Base-by-base conservation (phyloP, 64 coral and sea anemone species). In the Montipora foliosa region DNA sequence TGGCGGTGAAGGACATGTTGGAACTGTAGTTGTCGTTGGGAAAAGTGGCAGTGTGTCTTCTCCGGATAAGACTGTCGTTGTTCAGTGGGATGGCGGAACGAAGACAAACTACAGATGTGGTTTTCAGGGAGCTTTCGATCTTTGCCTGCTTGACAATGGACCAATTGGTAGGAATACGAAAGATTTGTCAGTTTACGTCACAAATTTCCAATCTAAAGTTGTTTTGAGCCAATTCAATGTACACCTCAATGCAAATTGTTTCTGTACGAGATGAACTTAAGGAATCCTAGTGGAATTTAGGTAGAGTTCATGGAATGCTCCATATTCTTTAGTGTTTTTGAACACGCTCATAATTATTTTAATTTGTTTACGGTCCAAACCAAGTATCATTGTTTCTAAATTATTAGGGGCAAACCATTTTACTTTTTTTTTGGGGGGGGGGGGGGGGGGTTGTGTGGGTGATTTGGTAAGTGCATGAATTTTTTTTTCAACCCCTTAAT, bases 21-120 rank as follows among this genome's bases (percentile, higher is more conserved):
- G 96, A 11, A 98, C 96, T 20, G 96, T 98, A 52, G 93, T 98
- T 93, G 88, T 98, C 51, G 93, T 98, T 2, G 96, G 96, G 0
- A 73, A 77, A 81, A 89, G 78, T 13, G 96, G 96, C 0, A 98
- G 96, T 21, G 75, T 81, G 12, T 74, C 96, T 86, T 98, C 96
- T 57, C 96, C 96, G 14, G 96, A 98, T 76, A 98, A 98, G 73
- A 98, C 96, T 90, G 96, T 98, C 16, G 93, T 98, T 20, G 96
- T 98, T 19, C 96, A 98, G 79, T 98, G 96, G 96, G 96, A 98
- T 77, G 91, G 86, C 53, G 96, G 96, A 4, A 98, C 90, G 10
- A 93, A 90, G 84, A 98, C 96, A 11, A 98, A 98, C 75, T 98
- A 98, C 74, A 95, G 96, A 95, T 98, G 96, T 81, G 96, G 96